These are phyloP conservation scores for Antechinus stuartii DNA, from an alignment of 2,113 vertebrate species.

Conservation along the genomic window DNA sequence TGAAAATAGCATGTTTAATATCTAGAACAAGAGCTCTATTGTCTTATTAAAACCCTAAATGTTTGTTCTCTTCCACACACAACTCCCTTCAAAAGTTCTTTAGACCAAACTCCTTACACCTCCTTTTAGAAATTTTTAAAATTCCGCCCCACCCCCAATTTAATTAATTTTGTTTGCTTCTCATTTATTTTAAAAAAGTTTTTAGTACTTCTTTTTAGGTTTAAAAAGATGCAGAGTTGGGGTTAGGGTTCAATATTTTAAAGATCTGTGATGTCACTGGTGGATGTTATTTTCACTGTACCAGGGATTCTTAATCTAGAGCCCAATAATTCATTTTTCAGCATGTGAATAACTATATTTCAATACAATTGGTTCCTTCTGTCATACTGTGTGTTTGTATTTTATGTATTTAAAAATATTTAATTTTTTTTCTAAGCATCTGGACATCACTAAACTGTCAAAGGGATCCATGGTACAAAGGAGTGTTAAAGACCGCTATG, in stretches of 20 bases:
- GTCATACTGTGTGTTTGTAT: not conserved
- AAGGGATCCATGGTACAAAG: not conserved
- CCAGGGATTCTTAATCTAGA: not conserved
- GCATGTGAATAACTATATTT: not conserved
- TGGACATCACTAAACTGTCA: not conserved
- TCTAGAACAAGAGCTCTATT: not conserved
- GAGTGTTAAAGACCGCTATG: not conserved
- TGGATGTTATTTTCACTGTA: not conserved
- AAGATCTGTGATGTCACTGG: not conserved
- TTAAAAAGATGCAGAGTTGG: not conserved
- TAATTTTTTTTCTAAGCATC: not conserved
- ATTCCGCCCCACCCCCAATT: no score
- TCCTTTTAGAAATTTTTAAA: not conserved
- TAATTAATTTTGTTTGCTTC: not conserved
- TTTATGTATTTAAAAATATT: not conserved
- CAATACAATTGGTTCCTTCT: not conserved
- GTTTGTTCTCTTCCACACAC: not conserved
- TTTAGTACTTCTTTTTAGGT: fast-evolving
- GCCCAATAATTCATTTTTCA: not conserved
- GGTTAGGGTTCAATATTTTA: not conserved
- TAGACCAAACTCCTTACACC: not conserved
- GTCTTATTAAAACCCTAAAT: not conserved
- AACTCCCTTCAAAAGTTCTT: not conserved
- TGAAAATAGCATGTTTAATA: not conserved
- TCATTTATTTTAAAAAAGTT: not conserved